Percentiles rank a stretch among this genome's conserved stretches.
phyloP scores from a whole-genome alignment of 1,140 invertebrate species.

The Drosophila gunungcola region DNA sequence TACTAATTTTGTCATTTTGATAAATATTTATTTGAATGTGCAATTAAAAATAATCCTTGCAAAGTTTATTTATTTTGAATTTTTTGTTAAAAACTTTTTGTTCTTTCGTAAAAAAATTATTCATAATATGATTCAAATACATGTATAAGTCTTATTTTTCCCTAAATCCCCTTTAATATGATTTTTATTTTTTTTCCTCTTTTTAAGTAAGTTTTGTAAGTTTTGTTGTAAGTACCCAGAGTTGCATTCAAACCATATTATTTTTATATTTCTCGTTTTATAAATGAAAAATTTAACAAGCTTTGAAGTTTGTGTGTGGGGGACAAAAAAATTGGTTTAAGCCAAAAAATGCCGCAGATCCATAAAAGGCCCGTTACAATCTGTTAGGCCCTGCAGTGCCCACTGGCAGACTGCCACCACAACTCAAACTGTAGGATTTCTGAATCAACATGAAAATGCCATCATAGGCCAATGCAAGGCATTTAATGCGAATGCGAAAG shows the following conservation, averaged over 20 bases:
- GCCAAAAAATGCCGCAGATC: conserved; percentile 17
- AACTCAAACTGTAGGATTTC: conserved; percentile 15
- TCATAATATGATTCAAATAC: too few relatives aligned
- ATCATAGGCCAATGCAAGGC: conserved; percentile 61
- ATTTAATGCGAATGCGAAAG: conserved; percentile 53
- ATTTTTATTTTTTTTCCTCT: conserved; percentile 26
- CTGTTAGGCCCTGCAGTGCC: conserved; percentile 16
- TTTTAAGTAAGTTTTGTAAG: conserved; percentile 70
- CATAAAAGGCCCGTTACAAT: conserved; percentile 41
- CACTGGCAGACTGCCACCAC: conserved; percentile 1
- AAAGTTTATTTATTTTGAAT: background rate
- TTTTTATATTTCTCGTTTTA: conserved; percentile 27
- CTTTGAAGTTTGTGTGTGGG: conserved; percentile 42
- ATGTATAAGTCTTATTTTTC: too few relatives aligned
- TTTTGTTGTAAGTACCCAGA: conserved; percentile 66
- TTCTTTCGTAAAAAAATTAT: too few relatives aligned
- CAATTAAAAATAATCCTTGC: too few relatives aligned
- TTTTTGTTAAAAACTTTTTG: too few relatives aligned
- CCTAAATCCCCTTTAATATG: background rate
- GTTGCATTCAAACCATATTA: conserved; percentile 20
- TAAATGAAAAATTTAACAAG: conserved; percentile 67
- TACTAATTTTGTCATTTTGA: too few relatives aligned
- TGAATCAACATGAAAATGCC: conserved; percentile 69
- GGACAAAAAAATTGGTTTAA: background rate
- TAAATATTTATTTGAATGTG: too few relatives aligned